These are phyloP conservation scores for Pandemis cinnamomeana DNA, from an alignment of 2,888 invertebrate genomes.

Conservation along the genomic window DNA sequence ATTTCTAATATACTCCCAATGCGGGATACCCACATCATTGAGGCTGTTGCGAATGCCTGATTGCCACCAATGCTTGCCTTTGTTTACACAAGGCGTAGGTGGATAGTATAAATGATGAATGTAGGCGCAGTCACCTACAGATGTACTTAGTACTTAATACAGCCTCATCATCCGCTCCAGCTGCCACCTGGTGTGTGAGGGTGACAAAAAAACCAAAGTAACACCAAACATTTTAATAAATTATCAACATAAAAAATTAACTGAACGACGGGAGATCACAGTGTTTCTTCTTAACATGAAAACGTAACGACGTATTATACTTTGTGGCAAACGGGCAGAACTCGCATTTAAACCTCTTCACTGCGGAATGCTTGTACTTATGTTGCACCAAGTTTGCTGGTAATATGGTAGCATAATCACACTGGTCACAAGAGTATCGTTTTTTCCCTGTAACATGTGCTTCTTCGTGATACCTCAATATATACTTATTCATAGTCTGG, in stretches of 20 bases:
- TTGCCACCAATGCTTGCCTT: too few relatives aligned
- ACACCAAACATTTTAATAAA: slow-evolving; percentile 64
- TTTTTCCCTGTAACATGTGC: slow-evolving; percentile 75
- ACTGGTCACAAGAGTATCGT: slow-evolving; percentile 71
- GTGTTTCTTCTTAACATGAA: slow-evolving; percentile 79
- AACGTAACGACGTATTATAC: slow-evolving; percentile 77
- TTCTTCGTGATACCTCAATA: slow-evolving; percentile 75
- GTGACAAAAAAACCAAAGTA: slow-evolving; percentile 43
- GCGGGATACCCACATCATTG: too few relatives aligned
- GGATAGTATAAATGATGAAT: too few relatives aligned
- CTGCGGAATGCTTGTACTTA: slow-evolving; percentile 76
- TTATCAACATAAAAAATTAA: slow-evolving; percentile 55
- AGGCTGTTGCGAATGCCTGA: too few relatives aligned
- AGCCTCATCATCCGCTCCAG: not conserved
- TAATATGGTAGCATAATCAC: slow-evolving; percentile 75
- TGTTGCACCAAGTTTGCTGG: slow-evolving; percentile 78
- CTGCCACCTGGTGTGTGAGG: not conserved
- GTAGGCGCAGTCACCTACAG: too few relatives aligned
- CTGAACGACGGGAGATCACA: slow-evolving; percentile 77
- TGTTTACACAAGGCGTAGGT: too few relatives aligned
- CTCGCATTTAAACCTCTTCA: slow-evolving; percentile 78
- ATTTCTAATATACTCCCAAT: too few relatives aligned
- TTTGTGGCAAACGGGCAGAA: slow-evolving; percentile 78
- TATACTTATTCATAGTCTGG: slow-evolving; percentile 78
- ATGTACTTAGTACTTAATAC: too few relatives aligned